Conservation (phyloP, 64 coral and sea anemone genomes). For the Montipora efflorescens region DNA sequence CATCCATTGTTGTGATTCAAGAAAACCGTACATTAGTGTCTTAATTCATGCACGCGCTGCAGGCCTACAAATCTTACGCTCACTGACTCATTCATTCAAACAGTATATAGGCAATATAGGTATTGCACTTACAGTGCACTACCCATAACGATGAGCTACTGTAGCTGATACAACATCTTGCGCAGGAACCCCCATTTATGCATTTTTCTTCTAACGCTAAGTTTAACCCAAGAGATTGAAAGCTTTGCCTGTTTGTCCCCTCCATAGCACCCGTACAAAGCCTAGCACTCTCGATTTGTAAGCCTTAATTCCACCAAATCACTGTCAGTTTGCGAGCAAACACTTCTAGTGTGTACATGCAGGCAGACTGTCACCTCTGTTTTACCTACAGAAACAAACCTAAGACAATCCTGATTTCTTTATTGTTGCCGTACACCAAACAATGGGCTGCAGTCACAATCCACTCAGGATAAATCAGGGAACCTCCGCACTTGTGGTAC, state of each 20-base stretch:
- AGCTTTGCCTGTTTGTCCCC: not conserved
- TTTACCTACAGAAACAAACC: constrained; percentile 39
- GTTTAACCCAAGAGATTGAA: not conserved
- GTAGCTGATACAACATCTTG: no score
- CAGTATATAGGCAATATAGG: no score
- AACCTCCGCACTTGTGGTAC: constrained; percentile 66
- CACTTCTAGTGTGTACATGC: no score
- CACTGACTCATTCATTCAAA: no score
- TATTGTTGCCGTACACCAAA: constrained; percentile 34
- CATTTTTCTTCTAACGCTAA: not conserved
- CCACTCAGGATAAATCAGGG: constrained; percentile 69
- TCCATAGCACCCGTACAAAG: not conserved
- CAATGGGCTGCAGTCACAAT: constrained; percentile 78
- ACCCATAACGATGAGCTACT: no score
- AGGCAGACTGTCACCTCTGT: no score
- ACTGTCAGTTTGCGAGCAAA: not conserved
- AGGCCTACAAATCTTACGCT: no score
- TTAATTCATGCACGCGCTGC: no score
- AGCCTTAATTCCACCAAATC: not conserved
- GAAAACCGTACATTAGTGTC: no score
- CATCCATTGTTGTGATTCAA: no score
- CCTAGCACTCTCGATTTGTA: constrained; percentile 23
- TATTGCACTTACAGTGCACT: no score
- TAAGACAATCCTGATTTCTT: constrained; percentile 54
- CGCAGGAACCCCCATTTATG: no score